phyloP scores from a whole-genome alignment of 2,888 invertebrate species.

The Eristalis intricaria region DNA sequence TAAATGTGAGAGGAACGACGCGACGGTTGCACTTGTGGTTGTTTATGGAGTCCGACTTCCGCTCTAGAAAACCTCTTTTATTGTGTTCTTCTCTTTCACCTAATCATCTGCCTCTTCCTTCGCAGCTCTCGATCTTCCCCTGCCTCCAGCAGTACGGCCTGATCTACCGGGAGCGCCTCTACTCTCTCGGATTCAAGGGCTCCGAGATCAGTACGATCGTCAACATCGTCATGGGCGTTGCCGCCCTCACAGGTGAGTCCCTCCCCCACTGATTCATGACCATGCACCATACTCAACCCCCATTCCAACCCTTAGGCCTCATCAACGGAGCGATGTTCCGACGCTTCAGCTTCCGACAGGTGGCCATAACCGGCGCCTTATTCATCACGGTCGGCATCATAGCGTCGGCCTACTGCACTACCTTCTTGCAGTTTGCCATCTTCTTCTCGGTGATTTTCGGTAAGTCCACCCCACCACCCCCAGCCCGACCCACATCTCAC shows the following conservation, averaged over 20 bases:
- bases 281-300: background rate
- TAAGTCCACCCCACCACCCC: constrained; percentile 77
- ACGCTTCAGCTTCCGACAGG: constrained; percentile 86
- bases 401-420: constrained; percentile 84
- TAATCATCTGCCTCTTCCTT: background rate
- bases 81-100: too few relatives aligned
- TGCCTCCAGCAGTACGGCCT: constrained; percentile 88
- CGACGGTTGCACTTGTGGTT: too few relatives aligned
- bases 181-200: constrained; percentile 84
- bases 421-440: constrained; percentile 85
- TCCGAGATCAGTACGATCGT: constrained; percentile 87
- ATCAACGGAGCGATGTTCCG: constrained; percentile 88
- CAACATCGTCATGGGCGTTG: constrained; percentile 87
- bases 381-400: constrained; percentile 84
- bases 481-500: background rate
- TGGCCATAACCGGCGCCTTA: constrained; percentile 84
- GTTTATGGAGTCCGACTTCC: too few relatives aligned
- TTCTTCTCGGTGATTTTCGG: constrained; percentile 87
- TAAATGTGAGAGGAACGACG: background rate
- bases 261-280: background rate
- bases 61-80: too few relatives aligned
- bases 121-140: constrained; percentile 86
- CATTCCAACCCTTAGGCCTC: constrained; percentile 77
- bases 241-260: constrained; percentile 85
- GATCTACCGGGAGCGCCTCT: constrained; percentile 85